Conservation (phyloP, 2,113 vertebrate genomes). For the Gadus chalcogrammus region DNA sequence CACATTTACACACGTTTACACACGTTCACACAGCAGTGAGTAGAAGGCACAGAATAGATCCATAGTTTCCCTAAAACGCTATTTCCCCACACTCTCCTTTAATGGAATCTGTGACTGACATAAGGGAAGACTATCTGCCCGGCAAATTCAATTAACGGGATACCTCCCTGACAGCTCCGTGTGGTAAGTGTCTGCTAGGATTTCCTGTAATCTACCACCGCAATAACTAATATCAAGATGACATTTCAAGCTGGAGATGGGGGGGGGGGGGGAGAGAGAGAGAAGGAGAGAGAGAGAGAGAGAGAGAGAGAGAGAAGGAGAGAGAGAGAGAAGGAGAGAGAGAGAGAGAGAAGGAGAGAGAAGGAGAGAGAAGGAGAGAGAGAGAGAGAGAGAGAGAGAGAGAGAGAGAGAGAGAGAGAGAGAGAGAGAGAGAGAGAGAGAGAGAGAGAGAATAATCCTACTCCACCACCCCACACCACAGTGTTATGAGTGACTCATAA, state of each 20-base stretch:
- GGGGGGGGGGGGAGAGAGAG: conserved; percentile 10
- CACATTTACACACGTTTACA: conserved; percentile 7
- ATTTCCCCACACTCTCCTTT: conserved; percentile 62
- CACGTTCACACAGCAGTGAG: conserved; percentile 48
- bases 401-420: too few species aligned
- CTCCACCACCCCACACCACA: neutral
- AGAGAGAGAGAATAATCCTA: too few species aligned
- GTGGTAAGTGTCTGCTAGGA: conserved; percentile 69
- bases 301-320: too few species aligned
- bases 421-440: too few species aligned
- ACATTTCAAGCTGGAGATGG: conserved; percentile 55
- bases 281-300: too few species aligned
- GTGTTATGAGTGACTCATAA: conserved; percentile 42
- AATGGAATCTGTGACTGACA: conserved; percentile 75
- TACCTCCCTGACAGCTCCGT: conserved; percentile 64
- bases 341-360: too few species aligned
- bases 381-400: too few species aligned
- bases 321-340: too few species aligned
- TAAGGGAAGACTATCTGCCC: conserved; percentile 71
- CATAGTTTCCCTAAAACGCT: conserved; percentile 60
- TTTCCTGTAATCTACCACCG: conserved; percentile 72
- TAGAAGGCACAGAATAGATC: conserved; percentile 47
- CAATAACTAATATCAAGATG: conserved; percentile 74
- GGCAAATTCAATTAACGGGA: conserved; percentile 76
- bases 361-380: too few species aligned